Evolutionary conservation across 1,140 invertebrate species (phyloP), one percentile per base, ranked within the genome.

Genomic region (Globodera ellingtonae): DNA sequence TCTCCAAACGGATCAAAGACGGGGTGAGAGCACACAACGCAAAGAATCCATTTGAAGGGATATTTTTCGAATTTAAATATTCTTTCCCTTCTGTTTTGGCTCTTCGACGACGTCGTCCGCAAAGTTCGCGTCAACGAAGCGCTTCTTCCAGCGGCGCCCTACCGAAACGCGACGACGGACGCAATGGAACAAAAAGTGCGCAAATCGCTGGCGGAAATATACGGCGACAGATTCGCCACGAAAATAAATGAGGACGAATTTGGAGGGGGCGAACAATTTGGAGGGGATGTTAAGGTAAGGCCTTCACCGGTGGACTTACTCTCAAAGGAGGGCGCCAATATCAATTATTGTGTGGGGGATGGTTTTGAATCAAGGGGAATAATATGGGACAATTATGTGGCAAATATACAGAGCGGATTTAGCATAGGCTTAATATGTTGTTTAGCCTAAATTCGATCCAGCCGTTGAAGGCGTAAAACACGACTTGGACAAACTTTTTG

Each of bases 91-190:
- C n/a, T 13, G 15, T 52, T 82, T 84, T 76, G 91, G 91, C 93
- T 93, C 0, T 99, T 94, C 93, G 96, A 98, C 90, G 96, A 98
- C 91, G 95, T 98, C 0, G 93, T 93, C 83, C 92, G 93, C 70
- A 98, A 97, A 91, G 92, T 94, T 18, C 96, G 96, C 89, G 93
- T 94, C 4, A 92, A 94, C 0, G 93, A 95, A 79, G 93, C 94
- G 72, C 93, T 94, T 24, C 91, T 93, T 70, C 24, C 67, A 21
- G 52, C 72, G 15, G 46, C 69, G 47, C 93, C 95, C 83, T 98
- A 94, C 87, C 96, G 95, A 86, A 98, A 98, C 86, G 93, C 94
- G 84, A 91, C 97, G 0, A 90, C 4, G 13, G 94, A 98, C 90
- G 94, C 97, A 86, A 94, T 97, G 87, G 98, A 99, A 88, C 97